Percentiles rank a stretch among this genome's conserved stretches.
Conservation (phyloP, 1,140 invertebrate genomes). For the Thalassaphorura encarpata region DNA sequence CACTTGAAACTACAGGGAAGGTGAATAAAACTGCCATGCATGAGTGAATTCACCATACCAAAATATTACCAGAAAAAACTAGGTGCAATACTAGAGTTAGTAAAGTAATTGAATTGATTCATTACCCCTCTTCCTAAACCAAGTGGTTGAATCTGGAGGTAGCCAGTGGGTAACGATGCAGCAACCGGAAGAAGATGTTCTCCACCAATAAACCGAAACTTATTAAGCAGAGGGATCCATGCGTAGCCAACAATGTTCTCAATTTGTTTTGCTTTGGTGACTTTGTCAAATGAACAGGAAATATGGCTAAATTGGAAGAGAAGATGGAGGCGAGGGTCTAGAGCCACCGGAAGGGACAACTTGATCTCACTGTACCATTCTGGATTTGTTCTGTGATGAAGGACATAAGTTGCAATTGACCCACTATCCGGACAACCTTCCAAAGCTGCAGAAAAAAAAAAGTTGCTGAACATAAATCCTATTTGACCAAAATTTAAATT, state of each 20-base stretch:
- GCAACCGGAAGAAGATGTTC: slow-evolving; percentile 71
- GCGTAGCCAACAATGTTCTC: slow-evolving; percentile 83
- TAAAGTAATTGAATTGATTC: too few relatives aligned
- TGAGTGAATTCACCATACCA: too few relatives aligned
- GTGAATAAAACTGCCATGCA: too few relatives aligned
- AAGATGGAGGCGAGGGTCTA: slow-evolving; percentile 67
- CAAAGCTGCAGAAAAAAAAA: slow-evolving; percentile 18
- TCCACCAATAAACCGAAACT: slow-evolving; percentile 51
- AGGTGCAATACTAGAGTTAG: too few relatives aligned
- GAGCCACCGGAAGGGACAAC: slow-evolving; percentile 63
- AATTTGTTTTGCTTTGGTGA: slow-evolving; percentile 69
- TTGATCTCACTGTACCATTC: slow-evolving; percentile 86
- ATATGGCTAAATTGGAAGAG: slow-evolving; percentile 84
- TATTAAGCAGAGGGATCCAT: slow-evolving; percentile 39
- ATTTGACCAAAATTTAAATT: neutral
- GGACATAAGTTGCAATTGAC: slow-evolving; percentile 26
- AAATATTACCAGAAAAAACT: too few relatives aligned
- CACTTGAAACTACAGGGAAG: too few relatives aligned
- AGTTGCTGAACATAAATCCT: neutral
- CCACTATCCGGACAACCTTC: slow-evolving; percentile 21
- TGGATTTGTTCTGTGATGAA: slow-evolving; percentile 70
- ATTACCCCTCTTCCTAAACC: slow-evolving; percentile 81
- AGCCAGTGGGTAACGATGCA: slow-evolving; percentile 69
- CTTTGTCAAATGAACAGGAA: slow-evolving; percentile 56
- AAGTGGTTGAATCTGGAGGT: slow-evolving; percentile 76